Conservation (phyloP, 1,140 invertebrate genomes). For the Anadara kagoshimensis region DNA sequence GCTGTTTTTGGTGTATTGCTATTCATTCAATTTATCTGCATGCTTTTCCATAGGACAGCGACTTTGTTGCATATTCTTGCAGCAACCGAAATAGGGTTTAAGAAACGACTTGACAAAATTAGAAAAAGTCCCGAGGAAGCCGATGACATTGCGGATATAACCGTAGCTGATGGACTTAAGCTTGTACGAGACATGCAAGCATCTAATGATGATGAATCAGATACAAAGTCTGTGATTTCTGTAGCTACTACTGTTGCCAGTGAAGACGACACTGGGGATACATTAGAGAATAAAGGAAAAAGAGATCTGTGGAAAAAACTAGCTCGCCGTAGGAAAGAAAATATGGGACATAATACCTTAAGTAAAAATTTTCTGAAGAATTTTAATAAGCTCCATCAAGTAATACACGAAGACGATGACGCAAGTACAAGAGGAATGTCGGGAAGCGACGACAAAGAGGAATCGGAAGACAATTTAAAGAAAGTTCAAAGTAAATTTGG, state of each 20-base stretch:
- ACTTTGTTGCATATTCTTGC: conserved; percentile 71
- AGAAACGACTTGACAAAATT: conserved; percentile 27
- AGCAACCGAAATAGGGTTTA: conserved; percentile 51
- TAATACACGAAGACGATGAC: conserved; percentile 34
- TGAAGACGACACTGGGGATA: conserved; percentile 13
- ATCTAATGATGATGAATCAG: conserved; percentile 8
- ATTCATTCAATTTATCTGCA: conserved; percentile 74
- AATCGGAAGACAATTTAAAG: conserved; percentile 9
- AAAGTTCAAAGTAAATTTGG: conserved; percentile 35
- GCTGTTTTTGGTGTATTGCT: conserved; percentile 75
- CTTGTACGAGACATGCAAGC: conserved; percentile 50
- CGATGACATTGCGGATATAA: conserved; percentile 13
- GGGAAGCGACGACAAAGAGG: background rate
- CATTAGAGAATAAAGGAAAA: background rate
- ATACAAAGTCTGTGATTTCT: conserved; percentile 11
- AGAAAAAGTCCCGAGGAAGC: conserved; percentile 10
- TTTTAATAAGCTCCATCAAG: conserved; percentile 39
- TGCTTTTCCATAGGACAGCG: conserved; percentile 74
- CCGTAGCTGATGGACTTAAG: conserved; percentile 44
- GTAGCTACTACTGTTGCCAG: conserved; percentile 3
- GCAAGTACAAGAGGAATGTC: conserved; percentile 13
- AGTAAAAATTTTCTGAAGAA: conserved; percentile 54
- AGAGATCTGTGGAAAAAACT: conserved; percentile 48
- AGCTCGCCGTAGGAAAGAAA: conserved; percentile 24
- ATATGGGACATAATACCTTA: conserved; percentile 43